Percentiles rank a stretch among this genome's conserved stretches.
Conservation (phyloP, 2,888 invertebrate genomes). For the Drosophila testacea region DNA sequence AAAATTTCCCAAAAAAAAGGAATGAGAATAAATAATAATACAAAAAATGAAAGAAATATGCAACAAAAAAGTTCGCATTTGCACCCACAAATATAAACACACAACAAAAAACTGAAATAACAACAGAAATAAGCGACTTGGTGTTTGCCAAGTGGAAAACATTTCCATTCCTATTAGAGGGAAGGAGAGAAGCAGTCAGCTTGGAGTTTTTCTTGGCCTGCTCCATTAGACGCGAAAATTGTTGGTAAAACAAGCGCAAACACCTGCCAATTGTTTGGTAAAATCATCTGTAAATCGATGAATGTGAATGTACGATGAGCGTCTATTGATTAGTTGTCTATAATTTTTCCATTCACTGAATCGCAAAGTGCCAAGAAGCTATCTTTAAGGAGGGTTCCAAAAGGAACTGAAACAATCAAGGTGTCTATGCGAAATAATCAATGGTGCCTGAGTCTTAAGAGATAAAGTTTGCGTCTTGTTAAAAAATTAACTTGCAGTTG, state of each 20-base stretch:
- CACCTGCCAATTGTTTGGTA: conserved; percentile 71
- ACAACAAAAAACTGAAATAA: conserved; percentile 44
- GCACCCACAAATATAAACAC: conserved; percentile 55
- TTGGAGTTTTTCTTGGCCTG: conserved; percentile 26
- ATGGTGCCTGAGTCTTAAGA: not conserved
- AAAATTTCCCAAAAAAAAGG: conserved; percentile 36
- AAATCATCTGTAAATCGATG: conserved; percentile 38
- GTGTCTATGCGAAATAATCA: not conserved
- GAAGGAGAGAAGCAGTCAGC: not conserved
- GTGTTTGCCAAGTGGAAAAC: conserved; percentile 74
- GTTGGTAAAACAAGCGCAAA: conserved; percentile 83
- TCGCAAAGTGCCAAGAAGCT: conserved; percentile 59
- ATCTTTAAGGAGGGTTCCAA: not conserved
- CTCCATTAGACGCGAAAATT: conserved; percentile 79
- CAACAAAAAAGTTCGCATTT: conserved; percentile 60
- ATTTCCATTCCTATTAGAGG: conserved; percentile 65
- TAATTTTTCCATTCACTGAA: conserved; percentile 84
- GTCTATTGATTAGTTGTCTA: conserved; percentile 81
- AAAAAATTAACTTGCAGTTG: too few relatives aligned
- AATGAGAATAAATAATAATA: conserved; percentile 21
- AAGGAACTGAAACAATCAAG: conserved; percentile 2
- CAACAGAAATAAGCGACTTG: conserved; percentile 55
- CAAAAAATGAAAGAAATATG: conserved; percentile 39
- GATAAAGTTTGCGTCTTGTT: too few relatives aligned
- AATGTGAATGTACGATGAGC: conserved; percentile 3